Base-by-base conservation (phyloP, 1,140 invertebrate genomes). In the Tyrophagus putrescentiae region DNA sequence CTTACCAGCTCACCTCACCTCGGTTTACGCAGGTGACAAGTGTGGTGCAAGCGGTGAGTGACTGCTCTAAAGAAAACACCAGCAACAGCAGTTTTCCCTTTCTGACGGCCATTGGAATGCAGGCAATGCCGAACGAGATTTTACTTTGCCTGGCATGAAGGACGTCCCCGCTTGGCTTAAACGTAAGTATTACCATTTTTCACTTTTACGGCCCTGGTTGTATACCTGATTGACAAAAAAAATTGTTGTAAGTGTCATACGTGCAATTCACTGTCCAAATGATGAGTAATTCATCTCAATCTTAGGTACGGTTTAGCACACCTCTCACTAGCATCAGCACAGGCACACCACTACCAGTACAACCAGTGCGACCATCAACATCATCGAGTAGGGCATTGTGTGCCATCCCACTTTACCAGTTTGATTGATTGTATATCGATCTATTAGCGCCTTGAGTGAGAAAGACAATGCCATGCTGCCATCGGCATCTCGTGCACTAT, bases 81-180 rank as follows among this genome's bases (percentile, higher is more conserved):
- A n/a, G n/a, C n/a, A n/a, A n/a, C n/a, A n/a, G n/a, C n/a, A 39
- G 13, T 39, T 13, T 39, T 39, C 36, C 13, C 45, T 50, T 11
- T n/a, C n/a, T n/a, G 45, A 50, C 28, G 21, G 11, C 45, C 18
- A 9, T 50, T 50, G 11, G 9, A 50, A 21, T 50, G 9, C 9
- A 11, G 9, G 11, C 7, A 54, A 11, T 6, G 25, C 23, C 28
- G 18, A 54, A 9, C 18, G 13, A 7, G 36, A 57, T 27, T 57
- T 57, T 18, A 57, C 13, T 4, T 23, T n/a, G 2, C 56, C 54
- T 7, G 54, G 61, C 16, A 62, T 62, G 60, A 57, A 62, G 36
- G 54, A 62, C 23, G 61, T 62, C 9, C 61, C 57, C 11, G 18
- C 42, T 1, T 62, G 61, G 61, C 42, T 62, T 13, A 62, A 62